Conservation (phyloP, 2,888 invertebrate species). For the Lobophora halterata region DNA sequence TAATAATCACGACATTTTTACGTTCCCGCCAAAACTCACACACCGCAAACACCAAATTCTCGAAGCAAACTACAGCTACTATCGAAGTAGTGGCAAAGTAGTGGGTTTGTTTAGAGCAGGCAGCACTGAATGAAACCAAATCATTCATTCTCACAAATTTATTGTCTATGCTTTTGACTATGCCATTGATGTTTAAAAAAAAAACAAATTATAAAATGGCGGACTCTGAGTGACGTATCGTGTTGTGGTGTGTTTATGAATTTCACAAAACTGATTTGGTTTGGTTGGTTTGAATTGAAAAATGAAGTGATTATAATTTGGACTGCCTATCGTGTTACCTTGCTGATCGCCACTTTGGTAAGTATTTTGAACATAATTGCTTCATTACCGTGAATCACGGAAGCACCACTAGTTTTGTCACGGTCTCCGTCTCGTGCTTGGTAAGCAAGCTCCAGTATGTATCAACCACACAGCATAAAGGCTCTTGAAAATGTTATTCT, state of each 20-base stretch:
- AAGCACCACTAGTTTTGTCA: constrained; percentile 41
- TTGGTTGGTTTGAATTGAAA: constrained; percentile 46
- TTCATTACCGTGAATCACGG: constrained; percentile 3
- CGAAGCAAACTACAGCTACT: no score
- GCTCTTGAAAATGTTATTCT: no score
- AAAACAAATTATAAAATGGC: constrained; percentile 70
- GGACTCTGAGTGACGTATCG: constrained; percentile 70
- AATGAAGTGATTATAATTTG: constrained; percentile 58
- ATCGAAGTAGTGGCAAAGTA: no score
- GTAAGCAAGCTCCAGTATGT: constrained; percentile 32
- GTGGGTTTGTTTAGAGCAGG: no score
- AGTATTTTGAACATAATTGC: constrained; percentile 33
- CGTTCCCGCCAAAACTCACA: no score
- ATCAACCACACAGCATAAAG: constrained; percentile 47
- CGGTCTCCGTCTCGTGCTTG: constrained; percentile 48
- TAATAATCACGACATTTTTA: no score
- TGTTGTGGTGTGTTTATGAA: constrained; percentile 75
- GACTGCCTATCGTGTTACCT: constrained; percentile 41
- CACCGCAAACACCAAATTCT: no score
- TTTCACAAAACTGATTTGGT: constrained; percentile 45
- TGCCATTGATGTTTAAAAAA: constrained; percentile 22
- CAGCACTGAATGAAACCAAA: no score
- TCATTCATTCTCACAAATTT: constrained; percentile 6
- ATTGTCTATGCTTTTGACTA: neutral
- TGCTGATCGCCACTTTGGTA: constrained; percentile 49